Conservation (phyloP, 2,113 vertebrate species). For the Phalacrocorax aristotelis region DNA sequence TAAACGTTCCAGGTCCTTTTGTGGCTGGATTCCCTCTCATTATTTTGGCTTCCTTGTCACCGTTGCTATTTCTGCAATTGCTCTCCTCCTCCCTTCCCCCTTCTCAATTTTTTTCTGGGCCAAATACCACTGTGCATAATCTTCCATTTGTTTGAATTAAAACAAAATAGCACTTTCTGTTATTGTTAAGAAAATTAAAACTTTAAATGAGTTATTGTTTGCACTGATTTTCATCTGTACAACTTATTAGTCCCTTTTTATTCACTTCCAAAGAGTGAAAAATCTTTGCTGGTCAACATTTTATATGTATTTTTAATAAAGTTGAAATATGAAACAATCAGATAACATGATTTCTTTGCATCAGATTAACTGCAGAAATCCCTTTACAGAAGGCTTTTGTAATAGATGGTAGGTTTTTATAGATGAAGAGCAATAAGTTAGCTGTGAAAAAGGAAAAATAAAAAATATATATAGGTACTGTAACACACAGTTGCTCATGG, state of each 20-base stretch:
- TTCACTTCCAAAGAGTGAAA: neutral
- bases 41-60: conserved; percentile 24
- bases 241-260: neutral
- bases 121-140: conserved; percentile 22
- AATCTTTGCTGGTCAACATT: neutral
- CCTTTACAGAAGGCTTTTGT: neutral
- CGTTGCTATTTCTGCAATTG: neutral
- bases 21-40: conserved; percentile 8
- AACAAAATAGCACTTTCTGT: conserved; percentile 24
- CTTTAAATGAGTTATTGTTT: conserved; percentile 45
- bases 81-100: neutral
- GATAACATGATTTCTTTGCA: neutral
- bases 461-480: rapidly evolving
- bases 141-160: conserved; percentile 27
- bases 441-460: neutral
- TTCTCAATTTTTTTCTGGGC: neutral
- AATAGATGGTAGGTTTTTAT: neutral
- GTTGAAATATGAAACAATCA: neutral
- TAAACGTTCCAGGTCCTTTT: conserved; percentile 11
- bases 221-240: neutral
- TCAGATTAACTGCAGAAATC: neutral
- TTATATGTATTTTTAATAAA: neutral
- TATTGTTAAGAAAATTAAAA: conserved; percentile 38
- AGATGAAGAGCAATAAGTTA: neutral
- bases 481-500: neutral